Base-by-base conservation (phyloP, 1,140 invertebrate species). In the Drosophila chauvacae region DNA sequence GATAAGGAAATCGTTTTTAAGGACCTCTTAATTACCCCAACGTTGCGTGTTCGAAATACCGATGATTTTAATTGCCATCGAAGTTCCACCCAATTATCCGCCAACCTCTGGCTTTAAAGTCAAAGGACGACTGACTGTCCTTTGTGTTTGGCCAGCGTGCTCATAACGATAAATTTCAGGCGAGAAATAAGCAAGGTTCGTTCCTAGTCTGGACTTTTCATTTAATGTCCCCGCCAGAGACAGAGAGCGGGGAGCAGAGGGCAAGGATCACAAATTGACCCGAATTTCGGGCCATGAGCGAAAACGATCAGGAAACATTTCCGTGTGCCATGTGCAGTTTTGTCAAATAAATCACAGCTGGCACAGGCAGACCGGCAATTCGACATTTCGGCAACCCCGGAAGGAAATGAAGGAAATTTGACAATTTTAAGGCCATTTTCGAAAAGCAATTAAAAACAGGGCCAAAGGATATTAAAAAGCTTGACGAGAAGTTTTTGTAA, bases 151-250 rank as follows among this genome's bases (percentile, higher is more conserved):
- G 45, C 42, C 74, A 23, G 35, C 18, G 26, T 47, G 51, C 58
- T 78, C 65, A 71, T 59, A 70, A 70, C 76, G 53, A 78, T 78
- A 78, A 77, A 78, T 78, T 71, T 71, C 28, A 18, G 45, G 10
- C 39, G 45, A 45, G 35, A 45, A 62, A 44, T 50, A 53, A 66
- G 42, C 61, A 68, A 48, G 37, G 48, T 14, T 7, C 13, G 23
- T 23, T 48, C 11, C 58, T 26, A 48, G 33, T 28, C 59, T 16
- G 60, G 45, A 69, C 60, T 69, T 69, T 69, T 51, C 62, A 51
- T 64, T 28, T 44, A 65, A 70, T 70, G 66, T 66, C 61, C 37
- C 26, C 13, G 56, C 39, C 56, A 64, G 60, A 63, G 26, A 39
- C 44, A 7, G 37, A 35, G 23, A 23, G 20, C 62, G 18, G 30